Conservation (phyloP, 2,797 vertebrate genomes). For the Gymnoscopelus braueri region DNA sequence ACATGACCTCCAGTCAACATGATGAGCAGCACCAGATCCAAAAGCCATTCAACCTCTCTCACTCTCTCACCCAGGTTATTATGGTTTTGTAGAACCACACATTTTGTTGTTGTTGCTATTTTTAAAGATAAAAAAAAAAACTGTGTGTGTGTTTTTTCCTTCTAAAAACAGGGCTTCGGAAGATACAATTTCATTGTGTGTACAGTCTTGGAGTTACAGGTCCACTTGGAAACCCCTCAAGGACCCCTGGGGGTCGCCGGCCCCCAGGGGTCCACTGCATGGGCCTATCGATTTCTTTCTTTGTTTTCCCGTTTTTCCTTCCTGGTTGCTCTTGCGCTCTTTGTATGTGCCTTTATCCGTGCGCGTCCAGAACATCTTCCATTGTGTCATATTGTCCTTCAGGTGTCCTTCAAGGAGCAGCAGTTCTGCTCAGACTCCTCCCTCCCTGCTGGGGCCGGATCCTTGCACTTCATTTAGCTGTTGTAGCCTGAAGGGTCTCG, state of each 20-base stretch:
- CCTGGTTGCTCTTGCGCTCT: not conserved
- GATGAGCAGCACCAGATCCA: conserved; percentile 37
- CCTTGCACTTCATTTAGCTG: conserved; percentile 32
- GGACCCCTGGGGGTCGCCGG: too few relatives aligned
- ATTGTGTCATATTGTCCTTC: conserved; percentile 36
- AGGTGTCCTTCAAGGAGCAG: conserved; percentile 28
- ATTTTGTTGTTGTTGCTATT: too few relatives aligned
- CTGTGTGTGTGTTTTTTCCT: too few relatives aligned
- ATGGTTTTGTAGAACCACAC: too few relatives aligned
- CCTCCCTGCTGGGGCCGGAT: conserved; percentile 23
- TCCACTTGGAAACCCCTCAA: too few relatives aligned
- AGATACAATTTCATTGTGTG: too few relatives aligned
- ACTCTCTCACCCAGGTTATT: not conserved
- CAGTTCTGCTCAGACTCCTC: conserved; percentile 22
- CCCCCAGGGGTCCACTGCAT: too few relatives aligned
- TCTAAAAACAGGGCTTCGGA: too few relatives aligned
- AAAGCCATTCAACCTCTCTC: conserved; percentile 27
- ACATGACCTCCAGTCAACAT: conserved; percentile 47
- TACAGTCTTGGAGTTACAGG: too few relatives aligned
- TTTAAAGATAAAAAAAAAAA: too few relatives aligned
- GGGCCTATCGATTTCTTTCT: too few relatives aligned
- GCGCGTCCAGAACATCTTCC: conserved; percentile 24
- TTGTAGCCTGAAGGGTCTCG: not conserved
- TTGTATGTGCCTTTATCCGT: conserved; percentile 1
- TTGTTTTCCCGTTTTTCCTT: not conserved